These are phyloP conservation scores for Drosophila ironensis DNA, from an alignment of 1,140 invertebrate species.

Conservation along the genomic window DNA sequence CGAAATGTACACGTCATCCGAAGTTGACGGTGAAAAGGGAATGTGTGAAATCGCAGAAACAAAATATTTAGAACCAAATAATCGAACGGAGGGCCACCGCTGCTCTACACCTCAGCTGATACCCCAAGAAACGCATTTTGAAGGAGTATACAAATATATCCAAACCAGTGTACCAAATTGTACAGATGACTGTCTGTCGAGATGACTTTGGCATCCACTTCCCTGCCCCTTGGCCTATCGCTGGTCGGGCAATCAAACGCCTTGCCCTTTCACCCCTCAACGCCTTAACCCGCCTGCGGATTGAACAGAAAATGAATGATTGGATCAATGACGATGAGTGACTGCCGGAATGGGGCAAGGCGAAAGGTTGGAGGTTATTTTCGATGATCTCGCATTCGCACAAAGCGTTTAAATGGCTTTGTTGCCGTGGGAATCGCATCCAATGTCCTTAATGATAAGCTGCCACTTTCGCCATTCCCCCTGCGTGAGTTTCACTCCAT, in stretches of 20 bases:
- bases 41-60: no score
- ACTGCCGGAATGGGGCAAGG: constrained; percentile 3
- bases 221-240: background rate
- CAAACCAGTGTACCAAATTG: constrained; percentile 4
- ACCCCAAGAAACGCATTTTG: no score
- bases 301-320: constrained; percentile 60
- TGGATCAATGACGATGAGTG: constrained; percentile 68
- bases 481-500: background rate
- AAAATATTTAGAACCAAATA: no score
- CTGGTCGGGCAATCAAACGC: constrained; percentile 48
- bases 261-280: constrained; percentile 5
- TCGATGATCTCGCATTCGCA: background rate
- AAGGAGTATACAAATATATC: no score
- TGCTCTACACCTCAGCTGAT: no score
- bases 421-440: constrained; percentile 60
- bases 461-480: background rate
- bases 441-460: constrained; percentile 45
- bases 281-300: background rate
- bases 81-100: no score
- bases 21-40: no score
- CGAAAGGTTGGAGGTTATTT: constrained; percentile 1
- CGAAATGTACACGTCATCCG: no score
- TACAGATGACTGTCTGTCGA: constrained; percentile 11
- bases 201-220: constrained; percentile 5
- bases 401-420: constrained; percentile 64